A percentile compares a stretch with the other conserved stretches of the same genome.
Evolutionary conservation across 2,113 vertebrate genomes (phyloP).

Genomic region (Porphyrio hochstetteri): DNA sequence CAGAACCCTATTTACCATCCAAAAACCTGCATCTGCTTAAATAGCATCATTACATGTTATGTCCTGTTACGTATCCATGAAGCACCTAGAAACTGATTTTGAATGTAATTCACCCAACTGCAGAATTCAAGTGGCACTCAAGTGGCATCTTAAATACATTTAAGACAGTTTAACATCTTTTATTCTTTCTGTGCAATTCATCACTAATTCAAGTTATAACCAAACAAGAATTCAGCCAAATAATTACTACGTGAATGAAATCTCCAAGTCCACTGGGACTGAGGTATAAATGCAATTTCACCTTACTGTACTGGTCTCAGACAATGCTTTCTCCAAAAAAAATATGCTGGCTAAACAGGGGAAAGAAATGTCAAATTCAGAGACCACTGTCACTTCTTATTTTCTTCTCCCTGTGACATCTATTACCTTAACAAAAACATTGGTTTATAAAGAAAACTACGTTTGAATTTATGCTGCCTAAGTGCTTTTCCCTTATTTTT

Average conservation of each 20-base stretch:
- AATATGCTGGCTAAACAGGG: neutral
- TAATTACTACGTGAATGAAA: neutral
- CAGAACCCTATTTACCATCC: neutral
- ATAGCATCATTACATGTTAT: neutral
- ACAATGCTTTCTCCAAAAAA: neutral
- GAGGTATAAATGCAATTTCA: neutral
- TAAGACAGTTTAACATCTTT: neutral
- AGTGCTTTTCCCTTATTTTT: neutral
- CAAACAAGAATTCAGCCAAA: neutral
- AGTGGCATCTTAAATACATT: neutral
- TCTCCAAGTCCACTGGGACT: neutral
- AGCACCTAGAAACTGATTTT: neutral
- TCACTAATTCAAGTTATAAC: neutral
- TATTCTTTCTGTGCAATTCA: neutral
- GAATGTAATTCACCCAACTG: neutral
- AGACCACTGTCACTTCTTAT: neutral
- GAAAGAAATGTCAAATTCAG: neutral
- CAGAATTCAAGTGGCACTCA: neutral
- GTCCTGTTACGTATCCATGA: neutral
- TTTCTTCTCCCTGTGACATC: neutral
- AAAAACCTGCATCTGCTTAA: neutral
- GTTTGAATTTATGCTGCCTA: neutral
- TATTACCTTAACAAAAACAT: neutral
- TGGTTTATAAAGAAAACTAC: neutral
- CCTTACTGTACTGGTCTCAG: neutral